phyloP scores from a whole-genome alignment of 2,113 vertebrate species.

The Microcebus griseorufus region DNA sequence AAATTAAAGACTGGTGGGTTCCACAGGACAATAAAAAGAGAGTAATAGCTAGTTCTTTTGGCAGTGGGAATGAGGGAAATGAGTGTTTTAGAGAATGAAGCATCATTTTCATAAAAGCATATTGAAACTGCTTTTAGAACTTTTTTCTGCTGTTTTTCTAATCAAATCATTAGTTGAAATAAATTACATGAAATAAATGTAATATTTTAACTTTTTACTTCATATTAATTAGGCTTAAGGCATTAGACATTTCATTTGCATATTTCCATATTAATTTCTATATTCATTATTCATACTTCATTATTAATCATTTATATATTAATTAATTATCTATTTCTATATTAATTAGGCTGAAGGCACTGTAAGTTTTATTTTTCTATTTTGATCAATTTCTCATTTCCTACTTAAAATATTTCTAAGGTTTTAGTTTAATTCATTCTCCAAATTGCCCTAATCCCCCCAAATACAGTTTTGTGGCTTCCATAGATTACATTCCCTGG shows the following conservation, averaged over 20 bases:
- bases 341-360: conserved; percentile 25
- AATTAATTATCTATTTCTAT: conserved; percentile 16
- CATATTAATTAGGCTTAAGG: neutral
- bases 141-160: neutral
- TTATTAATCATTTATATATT: conserved; percentile 35
- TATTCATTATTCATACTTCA: conserved; percentile 19
- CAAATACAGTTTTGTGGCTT: neutral
- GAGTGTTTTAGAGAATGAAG: neutral
- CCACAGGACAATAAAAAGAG: neutral
- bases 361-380: conserved; percentile 11
- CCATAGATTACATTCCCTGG: neutral
- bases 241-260: conserved; percentile 55
- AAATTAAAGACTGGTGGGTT: conserved; percentile 1
- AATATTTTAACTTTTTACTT: conserved; percentile 35
- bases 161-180: conserved; percentile 39
- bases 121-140: neutral
- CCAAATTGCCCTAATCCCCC: neutral
- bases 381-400: conserved; percentile 40
- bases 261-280: conserved; percentile 37
- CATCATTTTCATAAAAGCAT: neutral
- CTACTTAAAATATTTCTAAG: neutral
- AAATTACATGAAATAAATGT: conserved; percentile 42
- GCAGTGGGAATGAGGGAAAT: neutral
- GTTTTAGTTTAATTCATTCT: neutral
- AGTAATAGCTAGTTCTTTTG: neutral